Percentiles rank a stretch among this genome's conserved stretches.
phyloP scores from a whole-genome alignment of 2,797 vertebrate species.

The Mergus octosetaceus region DNA sequence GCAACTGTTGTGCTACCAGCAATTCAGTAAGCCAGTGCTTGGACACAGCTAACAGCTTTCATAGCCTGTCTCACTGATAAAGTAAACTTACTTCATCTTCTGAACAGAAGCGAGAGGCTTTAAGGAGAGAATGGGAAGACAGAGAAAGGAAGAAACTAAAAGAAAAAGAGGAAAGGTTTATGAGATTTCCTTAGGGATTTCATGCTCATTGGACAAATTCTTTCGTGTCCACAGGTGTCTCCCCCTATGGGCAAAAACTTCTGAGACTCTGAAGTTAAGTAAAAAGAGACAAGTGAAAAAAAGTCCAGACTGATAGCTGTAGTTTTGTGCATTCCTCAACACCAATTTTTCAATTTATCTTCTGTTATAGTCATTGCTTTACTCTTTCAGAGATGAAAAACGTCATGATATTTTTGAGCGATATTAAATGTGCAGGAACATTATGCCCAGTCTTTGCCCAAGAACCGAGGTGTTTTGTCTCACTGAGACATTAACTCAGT shows the following conservation, averaged over 20 bases:
- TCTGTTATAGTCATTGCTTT: neutral
- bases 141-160: neutral
- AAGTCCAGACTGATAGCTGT: neutral
- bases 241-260: neutral
- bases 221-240: neutral
- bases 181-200: neutral
- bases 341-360: neutral
- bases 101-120: neutral
- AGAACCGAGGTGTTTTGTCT: neutral
- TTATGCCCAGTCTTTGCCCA: neutral
- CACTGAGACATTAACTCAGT: neutral
- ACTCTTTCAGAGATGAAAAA: neutral
- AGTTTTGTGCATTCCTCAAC: neutral
- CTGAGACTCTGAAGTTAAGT: no score
- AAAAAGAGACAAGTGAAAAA: neutral
- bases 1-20: neutral
- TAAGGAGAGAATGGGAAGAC: neutral
- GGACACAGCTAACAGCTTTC: neutral
- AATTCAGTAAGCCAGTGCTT: neutral
- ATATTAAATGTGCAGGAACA: neutral
- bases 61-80: neutral
- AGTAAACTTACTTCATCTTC: neutral
- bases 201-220: neutral
- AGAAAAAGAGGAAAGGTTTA: neutral
- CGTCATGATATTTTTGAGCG: neutral